Evolutionary conservation across 2,113 vertebrate species (phyloP), one percentile per base, ranked within the genome.

Genomic region (Syrrhaptes paradoxus): DNA sequence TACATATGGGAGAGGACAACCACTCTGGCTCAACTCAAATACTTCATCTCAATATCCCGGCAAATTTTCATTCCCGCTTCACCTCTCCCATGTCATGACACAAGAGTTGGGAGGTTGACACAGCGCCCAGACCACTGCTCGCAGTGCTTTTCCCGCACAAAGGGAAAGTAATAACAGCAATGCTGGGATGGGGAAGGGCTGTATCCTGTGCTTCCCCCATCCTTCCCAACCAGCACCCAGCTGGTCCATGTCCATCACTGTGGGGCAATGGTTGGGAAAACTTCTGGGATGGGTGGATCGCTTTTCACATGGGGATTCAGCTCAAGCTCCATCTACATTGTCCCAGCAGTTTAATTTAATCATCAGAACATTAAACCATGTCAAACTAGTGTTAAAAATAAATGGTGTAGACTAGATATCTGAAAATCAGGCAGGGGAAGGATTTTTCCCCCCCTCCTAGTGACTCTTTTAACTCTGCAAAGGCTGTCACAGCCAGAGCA

Each of bases 371-470:
- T 90, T 96, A 97, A 79, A 95, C 90, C 67, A 49, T 55, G 55
- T 84, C 94, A 95, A 85, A 85, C 93, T 93, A 91, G 65, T 90
- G 95, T 95, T 95, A 96, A 96, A 96, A 97, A 97, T 96, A 97
- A 96, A 96, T 95, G 89, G 63, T 54, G 71, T 17, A 70, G 87
- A 94, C 71, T 58, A 96, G 92, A 78, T 52, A 94, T 79, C 67
- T 95, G 92, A 95, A 90, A 95, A 93, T 17, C 38, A 52, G 76
- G 24, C 34, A 77, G 32, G 52, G 4, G 7, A 52, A 88, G 11
- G 18, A 16, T n/a, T 48, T 26, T 15, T 34, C 51, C 13, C 7
- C 6, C 13, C 13, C 15, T 73, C 66, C 81, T 48, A 8, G 21
- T 41, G 58, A 93, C 71, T 92, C 81, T 95, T 94, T 97, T 72